Percentiles rank a stretch among this genome's conserved stretches.
These are phyloP conservation scores for Oikopleura albicans DNA, from an alignment of 23 tunicate species.

Conservation along the genomic window DNA sequence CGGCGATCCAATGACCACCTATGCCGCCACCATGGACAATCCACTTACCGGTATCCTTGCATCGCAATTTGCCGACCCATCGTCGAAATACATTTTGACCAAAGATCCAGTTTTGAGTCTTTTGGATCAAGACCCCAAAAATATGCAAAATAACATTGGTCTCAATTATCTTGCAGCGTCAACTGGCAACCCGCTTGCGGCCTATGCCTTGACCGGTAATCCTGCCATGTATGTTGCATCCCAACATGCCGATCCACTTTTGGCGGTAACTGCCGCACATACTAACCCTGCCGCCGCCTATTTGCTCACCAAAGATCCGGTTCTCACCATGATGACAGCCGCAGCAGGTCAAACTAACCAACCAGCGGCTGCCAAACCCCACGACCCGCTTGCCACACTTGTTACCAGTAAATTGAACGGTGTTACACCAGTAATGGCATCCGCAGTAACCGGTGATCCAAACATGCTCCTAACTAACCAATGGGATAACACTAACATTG, in stretches of 20 bases:
- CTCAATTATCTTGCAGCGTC: neutral
- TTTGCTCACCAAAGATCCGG: neutral
- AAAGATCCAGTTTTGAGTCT: neutral
- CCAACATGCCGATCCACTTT: neutral
- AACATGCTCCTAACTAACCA: too few relatives aligned
- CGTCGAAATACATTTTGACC: neutral
- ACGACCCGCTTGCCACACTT: too few relatives aligned
- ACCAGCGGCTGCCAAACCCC: too few relatives aligned
- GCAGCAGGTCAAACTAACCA: too few relatives aligned
- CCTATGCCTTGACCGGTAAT: neutral
- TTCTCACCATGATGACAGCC: neutral
- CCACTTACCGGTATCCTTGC: neutral
- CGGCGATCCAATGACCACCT: neutral
- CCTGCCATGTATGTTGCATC: neutral
- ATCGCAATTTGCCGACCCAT: too few relatives aligned
- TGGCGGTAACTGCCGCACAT: neutral
- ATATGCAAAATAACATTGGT: neutral
- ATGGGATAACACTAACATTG: too few relatives aligned
- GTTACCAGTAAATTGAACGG: too few relatives aligned
- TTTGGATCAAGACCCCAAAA: neutral
- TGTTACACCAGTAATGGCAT: too few relatives aligned
- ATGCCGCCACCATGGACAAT: neutral
- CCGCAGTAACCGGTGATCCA: too few relatives aligned
- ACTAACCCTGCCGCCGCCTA: neutral
- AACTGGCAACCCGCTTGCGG: neutral